These are phyloP conservation scores for Muraenolepis orangiensis DNA, from an alignment of 2,797 vertebrate species.

Conservation along the genomic window DNA sequence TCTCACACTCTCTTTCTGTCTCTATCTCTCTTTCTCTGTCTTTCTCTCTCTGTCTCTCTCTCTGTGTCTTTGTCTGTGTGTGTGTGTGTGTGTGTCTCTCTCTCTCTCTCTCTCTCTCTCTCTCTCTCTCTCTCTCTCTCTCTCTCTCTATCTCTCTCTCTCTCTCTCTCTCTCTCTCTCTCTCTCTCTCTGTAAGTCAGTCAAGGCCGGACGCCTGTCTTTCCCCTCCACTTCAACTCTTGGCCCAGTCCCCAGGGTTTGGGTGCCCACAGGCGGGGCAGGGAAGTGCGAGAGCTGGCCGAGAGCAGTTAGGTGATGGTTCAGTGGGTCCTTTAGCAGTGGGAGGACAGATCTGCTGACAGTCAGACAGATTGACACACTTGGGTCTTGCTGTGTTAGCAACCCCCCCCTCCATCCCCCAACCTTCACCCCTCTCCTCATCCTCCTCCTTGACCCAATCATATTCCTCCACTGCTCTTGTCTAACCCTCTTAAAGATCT, in stretches of 20 bases:
- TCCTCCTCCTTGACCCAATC: conserved; percentile 25
- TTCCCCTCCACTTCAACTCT: conserved; percentile 66
- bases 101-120: conserved; percentile 18
- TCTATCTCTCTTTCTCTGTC: not conserved
- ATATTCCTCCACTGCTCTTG: conserved; percentile 44
- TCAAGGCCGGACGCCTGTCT: conserved; percentile 46
- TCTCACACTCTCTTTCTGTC: not conserved
- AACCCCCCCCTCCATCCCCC: no score
- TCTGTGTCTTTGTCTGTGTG: no score
- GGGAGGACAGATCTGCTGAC: conserved; percentile 66
- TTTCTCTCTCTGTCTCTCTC: no score
- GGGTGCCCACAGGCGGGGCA: conserved; percentile 26
- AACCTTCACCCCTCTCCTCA: not conserved
- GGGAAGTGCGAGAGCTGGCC: conserved; percentile 47
- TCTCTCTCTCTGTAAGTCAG: conserved; percentile 3
- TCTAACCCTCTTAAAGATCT: conserved; percentile 29
- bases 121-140: conserved; percentile 17
- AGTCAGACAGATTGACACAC: conserved; percentile 56
- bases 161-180: not conserved
- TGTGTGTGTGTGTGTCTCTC: conserved; percentile 22
- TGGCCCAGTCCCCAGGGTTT: conserved; percentile 44
- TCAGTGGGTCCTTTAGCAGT: conserved; percentile 58
- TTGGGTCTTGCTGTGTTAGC: conserved; percentile 46
- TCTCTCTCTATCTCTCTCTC: conserved; percentile 6
- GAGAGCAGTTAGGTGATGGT: conserved; percentile 40